Percentiles rank a stretch among this genome's conserved stretches.
Conservation (phyloP, 2,888 invertebrate genomes). For the Anodontia alba region DNA sequence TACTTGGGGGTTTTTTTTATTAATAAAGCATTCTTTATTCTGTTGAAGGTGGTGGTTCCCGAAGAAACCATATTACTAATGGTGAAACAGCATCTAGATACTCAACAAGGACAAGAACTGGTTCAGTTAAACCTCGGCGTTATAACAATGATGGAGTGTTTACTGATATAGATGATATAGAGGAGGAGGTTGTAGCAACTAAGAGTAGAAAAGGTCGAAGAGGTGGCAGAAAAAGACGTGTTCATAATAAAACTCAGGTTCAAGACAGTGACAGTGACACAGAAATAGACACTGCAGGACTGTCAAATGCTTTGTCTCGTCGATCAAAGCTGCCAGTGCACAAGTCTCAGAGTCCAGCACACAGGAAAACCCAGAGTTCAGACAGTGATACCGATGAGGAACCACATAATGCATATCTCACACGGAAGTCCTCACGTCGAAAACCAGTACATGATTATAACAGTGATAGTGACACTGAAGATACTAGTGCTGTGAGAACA, state of each 20-base stretch:
- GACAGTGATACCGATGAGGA: slow-evolving; percentile 40
- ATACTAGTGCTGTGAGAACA: slow-evolving; percentile 47
- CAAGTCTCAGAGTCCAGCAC: neutral
- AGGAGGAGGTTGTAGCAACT: slow-evolving; percentile 29
- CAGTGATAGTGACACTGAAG: slow-evolving; percentile 51
- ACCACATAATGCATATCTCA: slow-evolving; percentile 6
- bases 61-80: slow-evolving; percentile 18
- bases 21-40: no score
- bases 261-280: slow-evolving; percentile 34
- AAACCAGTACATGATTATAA: neutral
- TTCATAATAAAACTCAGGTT: slow-evolving; percentile 22
- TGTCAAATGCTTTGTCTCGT: neutral
- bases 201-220: slow-evolving; percentile 36
- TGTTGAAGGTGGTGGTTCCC: neutral
- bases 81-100: slow-evolving; percentile 48
- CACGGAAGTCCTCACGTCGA: neutral
- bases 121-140: slow-evolving; percentile 56
- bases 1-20: no score
- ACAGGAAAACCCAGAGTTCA: slow-evolving; percentile 21
- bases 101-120: slow-evolving; percentile 65
- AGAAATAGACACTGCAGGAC: slow-evolving; percentile 6
- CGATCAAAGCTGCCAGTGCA: neutral
- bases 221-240: slow-evolving; percentile 12
- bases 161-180: slow-evolving; percentile 55
- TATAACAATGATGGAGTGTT: slow-evolving; percentile 52